Base-by-base conservation (phyloP, 2,113 vertebrate species). In the Notarius quadriscutis region DNA sequence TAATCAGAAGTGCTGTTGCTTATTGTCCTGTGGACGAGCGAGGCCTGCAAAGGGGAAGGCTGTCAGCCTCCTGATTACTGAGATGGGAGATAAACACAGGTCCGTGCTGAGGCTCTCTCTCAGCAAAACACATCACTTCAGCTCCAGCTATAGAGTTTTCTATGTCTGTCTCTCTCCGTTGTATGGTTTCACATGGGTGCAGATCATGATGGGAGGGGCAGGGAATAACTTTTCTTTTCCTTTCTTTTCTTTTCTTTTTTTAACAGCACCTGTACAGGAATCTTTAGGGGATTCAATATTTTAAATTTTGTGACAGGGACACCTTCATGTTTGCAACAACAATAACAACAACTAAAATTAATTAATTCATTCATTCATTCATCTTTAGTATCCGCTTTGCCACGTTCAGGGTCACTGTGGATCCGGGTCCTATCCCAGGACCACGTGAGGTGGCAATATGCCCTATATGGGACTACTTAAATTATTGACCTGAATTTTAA, bases 1-100 rank as follows among this genome's bases (percentile, higher is more conserved):
- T 95, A 96, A 95, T 96, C 94, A 95, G 95, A 96, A 93, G 93
- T 94, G 94, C 90, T 93, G 94, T 93, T 95, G 93, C 94, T 95
- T 94, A 95, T 95, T 95, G 95, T 96, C 95, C 95, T 92, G 91
- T 93, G 94, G 94, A 95, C 88, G 90, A 95, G 91, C 92, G 90
- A 92, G 91, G 91, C 92, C 88, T n/a, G 91, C 91, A 90, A 91
- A 94, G 93, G 92, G 92, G 91, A 93, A 94, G 93, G 90, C 94
- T 96, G 95, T 95, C 95, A 96, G 93, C 93, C 93, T 93, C 91
- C 91, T 94, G 94, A 96, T 95, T 94, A 95, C 94, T 92, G 94
- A 94, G 94, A 94, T 95, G 91, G 93, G 94, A 94, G 94, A 96
- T 95, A 95, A 95, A 96, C 94, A 93, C 88, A 65, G 90, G 93